Evolutionary conservation across 2,797 vertebrate genomes (phyloP), one percentile per base, ranked within the genome.

Genomic region (Lagodon rhomboides): DNA sequence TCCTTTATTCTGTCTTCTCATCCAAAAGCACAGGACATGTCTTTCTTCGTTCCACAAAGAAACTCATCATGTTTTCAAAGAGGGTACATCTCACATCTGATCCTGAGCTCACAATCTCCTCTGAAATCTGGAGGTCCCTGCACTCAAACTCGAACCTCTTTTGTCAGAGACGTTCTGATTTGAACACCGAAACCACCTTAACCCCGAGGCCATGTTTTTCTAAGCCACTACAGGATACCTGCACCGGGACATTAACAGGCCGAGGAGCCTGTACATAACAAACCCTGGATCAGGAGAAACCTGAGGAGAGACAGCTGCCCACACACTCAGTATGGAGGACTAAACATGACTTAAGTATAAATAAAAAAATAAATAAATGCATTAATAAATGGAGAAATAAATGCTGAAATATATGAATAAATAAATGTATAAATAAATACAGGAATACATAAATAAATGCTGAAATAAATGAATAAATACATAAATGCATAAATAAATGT

Each of bases 251-350:
- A 38, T 61, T 47, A 73, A 59, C 68, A 80, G 75, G 41, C 46
- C 12, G 27, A 64, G 47, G 61, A 55, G 64, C 46, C 27, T 25
- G 50, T 10, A 62, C 72, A 84, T 47, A 34, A 34, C 5, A 34
- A 34, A 73, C 75, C 64, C 78, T 54, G 79, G 71, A 76, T 73
- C 41, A 73, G 44, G 25, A 67, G 82, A 78, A 88, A 88, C 83
- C 62, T 43, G 86, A 88, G 81, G 34, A 87, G 58, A 56, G n/a
- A 41, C 73, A 68, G 58, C 20, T 20, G 61, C 30, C 80, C 58
- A 69, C 51, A 59, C 77, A 47, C 15, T 44, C 41, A n/a, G n/a
- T n/a, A n/a, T n/a, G n/a, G n/a, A n/a, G n/a, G n/a, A n/a, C n/a
- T n/a, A n/a, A n/a, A n/a, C n/a, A n/a, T n/a, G n/a, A n/a, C n/a